Base-by-base conservation (phyloP, 1,140 invertebrate species). In the Nebria ingens region DNA sequence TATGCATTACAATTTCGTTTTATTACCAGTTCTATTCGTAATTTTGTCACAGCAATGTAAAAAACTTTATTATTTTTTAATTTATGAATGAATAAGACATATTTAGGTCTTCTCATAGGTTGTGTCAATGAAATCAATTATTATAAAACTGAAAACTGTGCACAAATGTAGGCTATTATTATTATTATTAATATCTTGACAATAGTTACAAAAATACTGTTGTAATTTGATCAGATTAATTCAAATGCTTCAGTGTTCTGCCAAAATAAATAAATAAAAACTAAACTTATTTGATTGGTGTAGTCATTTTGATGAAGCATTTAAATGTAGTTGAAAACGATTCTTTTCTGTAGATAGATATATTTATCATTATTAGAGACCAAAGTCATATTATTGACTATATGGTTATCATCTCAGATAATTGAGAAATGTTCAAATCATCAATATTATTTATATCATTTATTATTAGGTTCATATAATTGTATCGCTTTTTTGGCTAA, bases 271-370 rank as follows among this genome's bases (percentile, higher is more conserved):
- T 34, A 34, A 34, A 6, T n/a, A 34, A 9, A 34, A 9, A n/a
- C n/a, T n/a, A n/a, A 45, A 45, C 17, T 45, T 45, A 4, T 45
- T 45, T 12, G 6, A 45, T 45, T 3, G 4, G 15, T 12, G 40
- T 17, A 9, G 40, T 17, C 40, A 45, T 11, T 12, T 17, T 17
- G 40, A 11, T 17, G 40, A 45, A 45, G 40, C 40, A 45, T 45
- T 45, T 45, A 9, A 11, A 45, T 11, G 6, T 45, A 45, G 40
- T 11, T 17, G 40, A 45, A 17, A 12, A 17, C 25, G 25, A 9
- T 45, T 45, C 40, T 45, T 45, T 45, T n/a, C n/a, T 45, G 40
- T 45, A 45, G 40, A 9, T 45, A 45, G 40, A n/a, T n/a, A n/a
- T n/a, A n/a, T n/a, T n/a, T n/a, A n/a, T n/a, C n/a, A n/a, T n/a